Base-by-base conservation (phyloP, 1,140 invertebrate species). In the Hyles vespertilio region DNA sequence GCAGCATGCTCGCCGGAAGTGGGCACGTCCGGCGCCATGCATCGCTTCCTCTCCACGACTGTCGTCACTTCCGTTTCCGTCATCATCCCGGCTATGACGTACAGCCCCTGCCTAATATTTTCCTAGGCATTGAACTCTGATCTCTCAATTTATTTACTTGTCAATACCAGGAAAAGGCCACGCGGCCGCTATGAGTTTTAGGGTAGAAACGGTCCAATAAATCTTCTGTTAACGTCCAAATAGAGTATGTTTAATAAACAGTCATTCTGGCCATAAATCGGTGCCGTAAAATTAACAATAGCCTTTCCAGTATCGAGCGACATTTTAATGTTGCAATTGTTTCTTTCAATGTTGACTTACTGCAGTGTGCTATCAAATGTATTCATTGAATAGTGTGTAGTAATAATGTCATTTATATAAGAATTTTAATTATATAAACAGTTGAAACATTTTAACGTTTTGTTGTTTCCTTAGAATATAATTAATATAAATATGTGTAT, bases 131-230 rank as follows among this genome's bases (percentile, higher is more conserved):
- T 64, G 63, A 77, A 69, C 75, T 81, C 79, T 80, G 74, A 86
- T 84, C 76, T 77, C 54, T 70, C 79, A 79, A 88, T 86, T 88
- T 88, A 88, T 88, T 84, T 82, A 78, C 65, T 81, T 86, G 85
- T 88, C 85, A 85, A 81, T 72, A 71, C 74, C 83, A 88, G 85
- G 82, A 88, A 86, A 70, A 73, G 69, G 81, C 65, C 83, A 86
- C 82, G 84, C 81, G 82, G 64, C 84, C 72, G 58, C 65, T 68
- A 59, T 59, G 22, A 33, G 10, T n/a, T 47, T 33, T 47, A 44
- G 58, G 51, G 57, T 50, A 32, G 52, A 22, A 48, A 50, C 54
- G 49, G 43, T 45, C 36, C 54, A 51, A 64, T 67, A 63, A 61
- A 61, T 69, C 57, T 54, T 54, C 33, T 7, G 52, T 22, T 43